Conservation (phyloP, 2,113 vertebrate species). For the Daboia siamensis region DNA sequence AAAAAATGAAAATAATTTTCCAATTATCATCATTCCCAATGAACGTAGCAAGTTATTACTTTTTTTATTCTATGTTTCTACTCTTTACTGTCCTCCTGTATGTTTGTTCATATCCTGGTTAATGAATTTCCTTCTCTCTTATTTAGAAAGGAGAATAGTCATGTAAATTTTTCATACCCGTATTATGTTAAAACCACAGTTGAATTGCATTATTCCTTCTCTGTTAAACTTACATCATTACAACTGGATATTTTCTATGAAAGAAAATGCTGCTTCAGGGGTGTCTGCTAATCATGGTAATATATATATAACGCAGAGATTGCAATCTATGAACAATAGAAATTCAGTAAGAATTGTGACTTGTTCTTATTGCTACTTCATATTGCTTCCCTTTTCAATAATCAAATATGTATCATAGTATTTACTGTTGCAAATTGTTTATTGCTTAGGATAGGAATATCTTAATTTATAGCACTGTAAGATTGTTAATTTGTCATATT, state of each 20-base stretch:
- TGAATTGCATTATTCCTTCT: slow-evolving; percentile 14
- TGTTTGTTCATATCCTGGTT: slow-evolving; percentile 17
- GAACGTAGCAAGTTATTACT: slow-evolving; percentile 34
- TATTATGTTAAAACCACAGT: slow-evolving; percentile 33
- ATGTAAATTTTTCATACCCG: slow-evolving; percentile 37
- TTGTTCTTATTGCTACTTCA: not conserved
- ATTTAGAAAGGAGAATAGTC: slow-evolving; percentile 32
- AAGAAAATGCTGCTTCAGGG: not conserved
- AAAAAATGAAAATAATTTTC: slow-evolving; percentile 48
- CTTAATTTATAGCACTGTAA: not conserved
- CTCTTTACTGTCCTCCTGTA: slow-evolving; percentile 24
- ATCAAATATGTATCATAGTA: slow-evolving; percentile 8
- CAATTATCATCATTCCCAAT: slow-evolving; percentile 43
- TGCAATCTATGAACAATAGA: not conserved
- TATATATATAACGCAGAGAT: rapidly evolving
- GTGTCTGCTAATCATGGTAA: not conserved
- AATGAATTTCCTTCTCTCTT: slow-evolving; percentile 38
- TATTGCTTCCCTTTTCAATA: not conserved
- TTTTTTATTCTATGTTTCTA: slow-evolving; percentile 33
- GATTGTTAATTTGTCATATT: not conserved
- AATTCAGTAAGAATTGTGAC: not conserved
- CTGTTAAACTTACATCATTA: not conserved
- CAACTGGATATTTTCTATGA: not conserved
- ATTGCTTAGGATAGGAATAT: not conserved
- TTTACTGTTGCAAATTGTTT: not conserved